phyloP scores from a whole-genome alignment of 2,888 invertebrate species.

The Odontomyia ornata region DNA sequence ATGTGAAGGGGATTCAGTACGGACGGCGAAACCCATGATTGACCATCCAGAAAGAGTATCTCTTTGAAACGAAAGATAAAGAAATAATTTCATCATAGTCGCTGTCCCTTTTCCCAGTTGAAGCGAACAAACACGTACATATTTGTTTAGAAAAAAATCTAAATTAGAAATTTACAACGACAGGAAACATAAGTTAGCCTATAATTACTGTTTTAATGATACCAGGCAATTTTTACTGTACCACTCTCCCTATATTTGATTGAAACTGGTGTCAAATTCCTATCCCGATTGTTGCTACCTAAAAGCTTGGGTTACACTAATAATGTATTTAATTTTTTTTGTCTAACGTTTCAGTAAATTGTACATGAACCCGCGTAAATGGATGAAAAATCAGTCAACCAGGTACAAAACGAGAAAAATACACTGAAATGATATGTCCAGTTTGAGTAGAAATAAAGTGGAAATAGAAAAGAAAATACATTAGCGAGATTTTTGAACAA shows the following conservation, averaged over 20 bases:
- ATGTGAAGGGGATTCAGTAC: not conserved
- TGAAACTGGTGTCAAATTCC: too few relatives aligned
- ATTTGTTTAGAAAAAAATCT: not conserved
- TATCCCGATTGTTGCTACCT: too few relatives aligned
- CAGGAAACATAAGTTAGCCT: conserved; percentile 17
- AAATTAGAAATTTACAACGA: not conserved
- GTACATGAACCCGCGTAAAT: not conserved
- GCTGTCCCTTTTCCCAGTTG: too few relatives aligned
- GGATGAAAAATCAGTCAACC: conserved; percentile 1
- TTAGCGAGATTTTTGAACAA: not conserved
- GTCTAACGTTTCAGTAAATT: not conserved
- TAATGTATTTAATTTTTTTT: not conserved
- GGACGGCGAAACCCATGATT: not conserved
- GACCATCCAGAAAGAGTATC: conserved; percentile 8
- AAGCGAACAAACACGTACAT: not conserved
- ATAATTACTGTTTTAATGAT: not conserved
- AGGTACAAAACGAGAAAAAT: not conserved
- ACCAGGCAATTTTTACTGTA: not conserved
- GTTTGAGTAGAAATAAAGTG: not conserved
- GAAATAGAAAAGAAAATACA: too few relatives aligned
- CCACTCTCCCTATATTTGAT: not conserved
- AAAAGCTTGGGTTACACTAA: too few relatives aligned
- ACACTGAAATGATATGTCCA: not conserved
- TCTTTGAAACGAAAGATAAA: too few relatives aligned
- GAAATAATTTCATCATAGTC: too few relatives aligned